Evolutionary conservation across 2,113 vertebrate genomes (phyloP), one percentile per base, ranked within the genome.

Genomic region (Spea bombifrons): DNA sequence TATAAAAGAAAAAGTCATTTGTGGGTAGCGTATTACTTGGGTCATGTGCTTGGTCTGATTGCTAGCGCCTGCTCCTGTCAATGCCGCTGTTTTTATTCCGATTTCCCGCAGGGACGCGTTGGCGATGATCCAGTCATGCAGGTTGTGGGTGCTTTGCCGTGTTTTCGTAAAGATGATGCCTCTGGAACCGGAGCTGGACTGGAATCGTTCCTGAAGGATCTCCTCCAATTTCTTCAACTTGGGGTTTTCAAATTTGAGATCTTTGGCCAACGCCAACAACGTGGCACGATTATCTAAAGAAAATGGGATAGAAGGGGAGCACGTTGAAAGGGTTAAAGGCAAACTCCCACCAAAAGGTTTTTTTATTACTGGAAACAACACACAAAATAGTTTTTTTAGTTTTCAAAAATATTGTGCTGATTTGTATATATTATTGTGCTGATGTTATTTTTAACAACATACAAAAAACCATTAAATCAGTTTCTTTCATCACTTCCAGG

Each of bases 131-230:
- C 97, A 99, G 71, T 91, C 82, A 4, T 88, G 55, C 44, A 99
- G 90, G 84, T 89, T 93, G 75, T 81, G 83, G 0, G 92, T 88
- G 0, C 94, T 94, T 86, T 92, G 90, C 0, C 97, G 92, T 0
- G 95, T 99, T 75, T 83, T 90, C 61, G 90, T 90, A 85, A 99
- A 99, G 71, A 99, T 44, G 0, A 99, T 96, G 30, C 86, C 96
- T 0, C 85, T 91, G 1, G 93, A 92, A 0, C 15, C 0, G 0
- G 15, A 66, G 0, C 0, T 5, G 0, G 71, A 61, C 61, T 71
- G 10, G 64, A 98, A 97, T 57, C 94, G 91, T 7, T 90, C 12
- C 46, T 53, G 80, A 69, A 99, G 89, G 75, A 93, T 91, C 45
- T 50, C 44, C 84, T 96, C 86, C 69, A 99, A 88, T 74, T 83